Percentiles rank a stretch among this genome's conserved stretches.
These are phyloP conservation scores for Conomelus anceps DNA, from an alignment of 2,888 invertebrate genomes.

Conservation along the genomic window DNA sequence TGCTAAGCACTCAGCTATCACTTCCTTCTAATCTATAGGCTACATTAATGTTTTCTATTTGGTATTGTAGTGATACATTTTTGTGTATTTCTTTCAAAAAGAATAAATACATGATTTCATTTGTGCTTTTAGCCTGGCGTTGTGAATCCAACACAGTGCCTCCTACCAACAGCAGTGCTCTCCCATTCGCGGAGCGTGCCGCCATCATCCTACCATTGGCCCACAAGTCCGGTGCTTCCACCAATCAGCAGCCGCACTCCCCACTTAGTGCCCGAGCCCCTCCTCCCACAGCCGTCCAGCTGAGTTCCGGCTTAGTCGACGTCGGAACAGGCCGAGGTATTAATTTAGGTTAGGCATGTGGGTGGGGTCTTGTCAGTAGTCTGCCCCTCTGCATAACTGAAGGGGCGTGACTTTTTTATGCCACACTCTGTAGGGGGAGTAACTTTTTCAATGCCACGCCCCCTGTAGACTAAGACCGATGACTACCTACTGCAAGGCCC, in stretches of 20 bases:
- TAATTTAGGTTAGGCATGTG: constrained; percentile 27
- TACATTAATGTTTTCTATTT: too few species aligned
- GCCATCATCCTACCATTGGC: constrained; percentile 37
- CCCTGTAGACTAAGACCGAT: too few species aligned
- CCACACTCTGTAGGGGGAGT: too few species aligned
- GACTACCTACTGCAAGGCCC: background rate
- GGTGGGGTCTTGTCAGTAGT: background rate
- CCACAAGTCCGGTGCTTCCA: constrained; percentile 51
- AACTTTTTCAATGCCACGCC: too few species aligned
- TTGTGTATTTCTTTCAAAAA: too few species aligned
- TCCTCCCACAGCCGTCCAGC: constrained; percentile 37
- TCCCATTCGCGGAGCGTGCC: constrained; percentile 37
- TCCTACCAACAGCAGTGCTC: constrained; percentile 29
- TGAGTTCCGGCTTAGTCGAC: constrained; percentile 33
- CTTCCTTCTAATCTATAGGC: too few species aligned
- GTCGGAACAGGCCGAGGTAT: constrained; percentile 24
- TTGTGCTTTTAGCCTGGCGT: too few species aligned
- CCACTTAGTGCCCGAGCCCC: constrained; percentile 61
- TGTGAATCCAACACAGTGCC: constrained; percentile 21
- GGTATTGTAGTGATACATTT: too few species aligned
- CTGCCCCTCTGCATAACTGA: too few species aligned
- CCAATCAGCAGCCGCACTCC: constrained; percentile 62
- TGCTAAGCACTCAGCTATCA: too few species aligned
- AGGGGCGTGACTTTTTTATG: too few species aligned
- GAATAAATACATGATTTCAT: too few species aligned